Conservation (phyloP, 2,797 vertebrate species). For the Nothura maculosa region DNA sequence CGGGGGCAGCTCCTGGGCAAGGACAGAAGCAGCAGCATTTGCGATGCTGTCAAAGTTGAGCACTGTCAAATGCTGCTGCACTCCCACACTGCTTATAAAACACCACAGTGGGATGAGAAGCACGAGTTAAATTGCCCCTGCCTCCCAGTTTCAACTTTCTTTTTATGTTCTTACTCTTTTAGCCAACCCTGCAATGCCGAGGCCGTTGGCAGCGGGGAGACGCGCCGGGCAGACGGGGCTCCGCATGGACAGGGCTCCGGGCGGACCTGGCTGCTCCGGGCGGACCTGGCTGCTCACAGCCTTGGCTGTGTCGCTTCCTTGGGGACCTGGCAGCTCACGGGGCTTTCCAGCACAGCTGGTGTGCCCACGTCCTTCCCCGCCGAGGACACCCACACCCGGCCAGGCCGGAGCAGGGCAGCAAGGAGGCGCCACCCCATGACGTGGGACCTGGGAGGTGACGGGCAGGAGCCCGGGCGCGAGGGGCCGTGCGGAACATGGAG, state of each 20-base stretch:
- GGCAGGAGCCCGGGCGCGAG: background rate
- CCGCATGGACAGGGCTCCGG: too few relatives aligned
- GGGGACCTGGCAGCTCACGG: background rate
- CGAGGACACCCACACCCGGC: background rate
- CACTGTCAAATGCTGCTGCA: background rate
- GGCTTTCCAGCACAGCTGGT: background rate
- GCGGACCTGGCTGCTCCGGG: too few relatives aligned
- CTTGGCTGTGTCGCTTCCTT: background rate
- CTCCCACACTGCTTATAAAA: background rate
- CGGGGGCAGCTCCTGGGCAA: background rate
- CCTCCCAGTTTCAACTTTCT: background rate
- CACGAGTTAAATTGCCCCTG: background rate
- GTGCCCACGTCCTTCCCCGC: background rate
- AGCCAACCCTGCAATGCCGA: background rate
- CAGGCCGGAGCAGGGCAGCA: accelerated
- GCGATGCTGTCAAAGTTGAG: background rate
- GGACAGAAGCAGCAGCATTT: background rate
- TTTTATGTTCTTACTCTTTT: background rate
- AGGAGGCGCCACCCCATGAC: accelerated
- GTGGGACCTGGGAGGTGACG: accelerated
- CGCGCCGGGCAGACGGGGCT: too few relatives aligned
- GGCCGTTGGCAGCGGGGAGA: too few relatives aligned
- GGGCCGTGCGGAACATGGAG: too few relatives aligned
- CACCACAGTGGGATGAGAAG: background rate
- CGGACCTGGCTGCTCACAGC: too few relatives aligned